A percentile compares a stretch with the other conserved stretches of the same genome.
These are phyloP conservation scores for Eleutherodactylus coqui DNA, from an alignment of 2,797 vertebrate species.

Conservation along the genomic window DNA sequence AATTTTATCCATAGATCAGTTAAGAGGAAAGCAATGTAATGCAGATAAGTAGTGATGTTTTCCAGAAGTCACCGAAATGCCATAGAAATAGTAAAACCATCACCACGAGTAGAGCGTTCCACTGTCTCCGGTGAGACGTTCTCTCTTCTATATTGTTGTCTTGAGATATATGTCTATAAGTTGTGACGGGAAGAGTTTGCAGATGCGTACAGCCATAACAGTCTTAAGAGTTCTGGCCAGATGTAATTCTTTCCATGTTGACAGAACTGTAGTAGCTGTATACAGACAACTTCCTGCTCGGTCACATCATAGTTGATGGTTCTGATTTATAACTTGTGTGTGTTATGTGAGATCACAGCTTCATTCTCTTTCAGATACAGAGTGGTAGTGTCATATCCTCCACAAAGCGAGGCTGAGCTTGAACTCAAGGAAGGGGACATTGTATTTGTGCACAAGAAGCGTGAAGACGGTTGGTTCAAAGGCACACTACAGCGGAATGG, in stretches of 20 bases:
- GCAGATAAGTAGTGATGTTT: not conserved
- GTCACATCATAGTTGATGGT: not conserved
- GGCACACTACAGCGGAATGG: conserved; percentile 97
- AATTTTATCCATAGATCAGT: not conserved
- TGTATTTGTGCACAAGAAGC: conserved; percentile 97
- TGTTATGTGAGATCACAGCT: not conserved
- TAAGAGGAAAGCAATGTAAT: not conserved
- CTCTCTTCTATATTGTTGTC: not conserved
- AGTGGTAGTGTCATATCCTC: conserved; percentile 96
- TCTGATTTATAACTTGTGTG: conserved; percentile 6
- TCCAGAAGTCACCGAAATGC: not conserved
- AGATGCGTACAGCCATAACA: not conserved
- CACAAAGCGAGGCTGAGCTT: conserved; percentile 97
- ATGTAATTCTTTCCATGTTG: conserved; percentile 36
- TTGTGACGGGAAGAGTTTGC: too few species aligned
- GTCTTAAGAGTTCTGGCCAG: not conserved
- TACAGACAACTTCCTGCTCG: conserved; percentile 46
- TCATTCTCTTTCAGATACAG: conserved; percentile 83
- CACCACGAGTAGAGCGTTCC: not conserved
- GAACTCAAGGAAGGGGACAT: conserved; percentile 98
- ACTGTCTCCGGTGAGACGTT: not conserved
- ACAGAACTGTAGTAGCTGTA: conserved; percentile 13
- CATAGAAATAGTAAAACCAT: not conserved
- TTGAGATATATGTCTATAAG: not conserved
- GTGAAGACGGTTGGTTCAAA: conserved; percentile 99